Evolutionary conservation across 2,113 vertebrate species (phyloP).

Genomic region (Crocuta crocuta): DNA sequence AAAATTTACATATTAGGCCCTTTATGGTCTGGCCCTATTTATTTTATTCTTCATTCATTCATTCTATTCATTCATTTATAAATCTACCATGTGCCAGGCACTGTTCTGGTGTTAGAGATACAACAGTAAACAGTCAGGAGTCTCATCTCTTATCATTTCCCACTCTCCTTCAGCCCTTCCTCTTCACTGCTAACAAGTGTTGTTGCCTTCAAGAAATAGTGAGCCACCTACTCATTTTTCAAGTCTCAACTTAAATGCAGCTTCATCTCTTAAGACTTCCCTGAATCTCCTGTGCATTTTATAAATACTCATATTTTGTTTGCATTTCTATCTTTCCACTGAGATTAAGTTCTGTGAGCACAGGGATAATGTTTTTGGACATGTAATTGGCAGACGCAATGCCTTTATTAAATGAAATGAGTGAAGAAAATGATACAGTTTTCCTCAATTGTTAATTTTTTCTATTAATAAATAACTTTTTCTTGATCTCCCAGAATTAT

Average conservation of each 20-base stretch:
- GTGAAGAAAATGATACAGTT: slow-evolving; percentile 25
- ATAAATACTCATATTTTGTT: background rate
- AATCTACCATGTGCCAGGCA: background rate
- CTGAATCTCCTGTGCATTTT: background rate
- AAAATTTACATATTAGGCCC: background rate
- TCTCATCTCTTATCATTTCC: background rate
- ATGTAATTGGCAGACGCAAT: background rate
- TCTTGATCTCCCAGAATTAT: slow-evolving; percentile 29
- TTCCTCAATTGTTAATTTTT: slow-evolving; percentile 43
- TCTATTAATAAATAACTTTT: slow-evolving; percentile 27
- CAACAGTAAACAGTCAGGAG: background rate
- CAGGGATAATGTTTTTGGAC: slow-evolving; percentile 28
- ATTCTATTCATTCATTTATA: slow-evolving; percentile 11
- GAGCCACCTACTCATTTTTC: background rate
- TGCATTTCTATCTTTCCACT: background rate
- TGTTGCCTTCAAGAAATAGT: background rate
- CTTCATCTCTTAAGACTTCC: background rate
- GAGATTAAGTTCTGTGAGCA: background rate
- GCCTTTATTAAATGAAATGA: slow-evolving; percentile 11
- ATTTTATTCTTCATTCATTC: background rate
- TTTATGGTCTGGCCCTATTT: background rate
- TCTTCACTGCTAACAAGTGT: background rate
- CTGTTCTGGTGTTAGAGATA: background rate
- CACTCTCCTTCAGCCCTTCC: background rate
- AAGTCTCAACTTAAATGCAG: background rate